Evolutionary conservation across 2,888 invertebrate species (phyloP), one percentile per base, ranked within the genome.

Genomic region (Lobophora halterata): DNA sequence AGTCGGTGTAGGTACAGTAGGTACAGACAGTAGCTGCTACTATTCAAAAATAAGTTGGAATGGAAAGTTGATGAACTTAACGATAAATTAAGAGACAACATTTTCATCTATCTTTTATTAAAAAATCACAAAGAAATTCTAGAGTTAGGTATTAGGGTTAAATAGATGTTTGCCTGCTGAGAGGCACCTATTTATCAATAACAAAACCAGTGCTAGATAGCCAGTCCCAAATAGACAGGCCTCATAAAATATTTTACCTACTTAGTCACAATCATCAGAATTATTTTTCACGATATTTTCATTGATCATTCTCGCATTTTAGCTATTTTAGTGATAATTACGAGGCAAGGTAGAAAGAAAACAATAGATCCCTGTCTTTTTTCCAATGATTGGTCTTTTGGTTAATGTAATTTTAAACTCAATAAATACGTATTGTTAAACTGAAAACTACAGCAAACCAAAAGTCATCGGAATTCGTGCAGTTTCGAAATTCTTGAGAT

Each of bases 121-220:
- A 89, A 90, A 90, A 91, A 90, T 90, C 90, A 90, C 90, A 90
- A 90, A 90, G 90, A 90, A 90, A 89, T 89, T 90, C 90, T 90
- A 91, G 90, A 90, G 89, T 89, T 89, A n/a, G n/a, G n/a, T 86
- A 86, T 79, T 86, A 86, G 81, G 78, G 79, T 83, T 42, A 37
- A 37, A 26, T 82, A 80, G 73, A 71, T 77, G 71, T 79, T 79
- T n/a, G n/a, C n/a, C n/a, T n/a, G n/a, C n/a, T n/a, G n/a, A n/a
- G n/a, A n/a, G n/a, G n/a, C n/a, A n/a, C n/a, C n/a, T n/a, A n/a
- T n/a, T n/a, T n/a, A n/a, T n/a, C n/a, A n/a, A n/a, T n/a, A n/a
- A n/a, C n/a, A n/a, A n/a, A n/a, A n/a, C n/a, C n/a, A n/a, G n/a
- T n/a, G n/a, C n/a, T n/a, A n/a, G n/a, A n/a, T n/a, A n/a, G n/a